Evolutionary conservation across 1,140 invertebrate genomes (phyloP).

Genomic region (Bactericera cockerelli): DNA sequence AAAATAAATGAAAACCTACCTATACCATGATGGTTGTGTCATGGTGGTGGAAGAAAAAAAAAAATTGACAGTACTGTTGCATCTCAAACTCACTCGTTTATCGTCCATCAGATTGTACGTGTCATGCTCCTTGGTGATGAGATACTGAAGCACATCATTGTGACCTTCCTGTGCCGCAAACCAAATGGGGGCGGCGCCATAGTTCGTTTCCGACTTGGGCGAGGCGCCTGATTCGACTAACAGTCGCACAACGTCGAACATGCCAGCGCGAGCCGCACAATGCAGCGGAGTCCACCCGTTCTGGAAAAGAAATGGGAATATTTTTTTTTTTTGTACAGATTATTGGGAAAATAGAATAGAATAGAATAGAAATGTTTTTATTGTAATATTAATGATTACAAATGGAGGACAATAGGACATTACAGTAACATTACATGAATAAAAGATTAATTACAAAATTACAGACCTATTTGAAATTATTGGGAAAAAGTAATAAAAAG

Average conservation of each 20-base stretch:
- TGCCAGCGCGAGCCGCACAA: constrained; percentile 86
- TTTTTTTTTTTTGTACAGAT: not conserved
- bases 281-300: constrained; percentile 96
- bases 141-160: constrained; percentile 84
- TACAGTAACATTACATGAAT: too few relatives aligned
- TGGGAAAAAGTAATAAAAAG: too few relatives aligned
- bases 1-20: too few relatives aligned
- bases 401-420: too few relatives aligned
- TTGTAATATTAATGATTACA: too few relatives aligned
- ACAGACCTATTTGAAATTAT: too few relatives aligned
- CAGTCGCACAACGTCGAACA: constrained; percentile 85
- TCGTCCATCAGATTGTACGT: constrained; percentile 95
- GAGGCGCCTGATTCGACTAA: constrained; percentile 90
- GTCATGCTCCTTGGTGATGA: constrained; percentile 95
- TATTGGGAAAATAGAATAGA: not conserved
- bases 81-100: constrained; percentile 54
- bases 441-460: too few relatives aligned
- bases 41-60: too few relatives aligned
- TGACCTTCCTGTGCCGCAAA: constrained; percentile 94
- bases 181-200: constrained; percentile 90
- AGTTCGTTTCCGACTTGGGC: constrained; percentile 79
- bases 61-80: too few relatives aligned
- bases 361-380: constrained; percentile 9
- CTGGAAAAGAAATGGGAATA: constrained; percentile 25
- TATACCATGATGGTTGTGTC: too few relatives aligned